These are phyloP conservation scores for Junonia oenone DNA, from an alignment of 2,888 invertebrate genomes.

Conservation along the genomic window DNA sequence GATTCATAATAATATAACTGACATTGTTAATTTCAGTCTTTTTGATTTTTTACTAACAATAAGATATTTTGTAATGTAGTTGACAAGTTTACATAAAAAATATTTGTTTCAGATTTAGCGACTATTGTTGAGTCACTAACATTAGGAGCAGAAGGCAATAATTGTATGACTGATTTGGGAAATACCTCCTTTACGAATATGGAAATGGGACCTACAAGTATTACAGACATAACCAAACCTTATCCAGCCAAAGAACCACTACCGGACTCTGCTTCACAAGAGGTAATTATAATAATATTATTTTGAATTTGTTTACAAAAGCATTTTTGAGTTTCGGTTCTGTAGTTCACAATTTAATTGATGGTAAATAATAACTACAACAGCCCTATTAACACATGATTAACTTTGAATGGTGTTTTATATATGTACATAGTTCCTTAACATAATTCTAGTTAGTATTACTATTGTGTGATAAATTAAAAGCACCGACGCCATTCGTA, in stretches of 20 bases:
- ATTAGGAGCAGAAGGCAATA: slow-evolving; percentile 82
- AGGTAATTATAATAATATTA: slow-evolving; percentile 43
- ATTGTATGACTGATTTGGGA: slow-evolving; percentile 73
- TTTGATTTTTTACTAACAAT: too few relatives aligned
- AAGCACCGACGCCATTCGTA: too few relatives aligned
- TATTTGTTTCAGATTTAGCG: slow-evolving; percentile 88
- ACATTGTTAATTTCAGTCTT: too few relatives aligned
- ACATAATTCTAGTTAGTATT: neutral
- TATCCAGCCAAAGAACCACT: slow-evolving; percentile 73
- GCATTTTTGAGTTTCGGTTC: too few relatives aligned
- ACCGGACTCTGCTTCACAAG: slow-evolving; percentile 57
- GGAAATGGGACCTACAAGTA: slow-evolving; percentile 75
- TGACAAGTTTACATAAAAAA: too few relatives aligned
- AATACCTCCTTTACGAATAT: slow-evolving; percentile 73
- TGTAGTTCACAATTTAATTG: too few relatives aligned
- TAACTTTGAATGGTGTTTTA: too few relatives aligned
- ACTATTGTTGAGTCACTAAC: slow-evolving; percentile 92
- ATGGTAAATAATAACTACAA: neutral
- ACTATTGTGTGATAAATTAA: neutral
- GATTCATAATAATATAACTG: too few relatives aligned
- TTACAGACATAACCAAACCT: slow-evolving; percentile 74
- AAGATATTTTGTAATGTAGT: too few relatives aligned
- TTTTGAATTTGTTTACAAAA: neutral
- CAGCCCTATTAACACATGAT: neutral
- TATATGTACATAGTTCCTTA: too few relatives aligned